Conservation (phyloP, 2,797 vertebrate genomes). For the Sebastes dallii region DNA sequence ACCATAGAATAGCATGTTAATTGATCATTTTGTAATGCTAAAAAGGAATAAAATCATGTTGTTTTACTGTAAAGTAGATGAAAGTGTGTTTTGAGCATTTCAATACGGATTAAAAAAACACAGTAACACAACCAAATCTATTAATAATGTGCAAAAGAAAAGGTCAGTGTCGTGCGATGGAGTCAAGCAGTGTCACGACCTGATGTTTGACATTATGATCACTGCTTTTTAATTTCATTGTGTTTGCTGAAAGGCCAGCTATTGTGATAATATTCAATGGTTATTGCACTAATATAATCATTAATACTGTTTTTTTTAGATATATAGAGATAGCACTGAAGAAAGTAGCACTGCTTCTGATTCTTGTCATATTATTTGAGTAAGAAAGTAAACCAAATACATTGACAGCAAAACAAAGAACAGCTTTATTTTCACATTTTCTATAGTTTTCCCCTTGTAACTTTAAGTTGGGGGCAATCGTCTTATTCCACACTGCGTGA, state of each 20-base stretch:
- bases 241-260: background rate
- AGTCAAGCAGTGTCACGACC: background rate
- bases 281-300: background rate
- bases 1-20: background rate
- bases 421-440: background rate
- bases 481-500: background rate
- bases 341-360: background rate
- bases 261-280: background rate
- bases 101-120: background rate
- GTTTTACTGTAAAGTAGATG: background rate
- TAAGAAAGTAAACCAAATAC: background rate
- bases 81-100: background rate
- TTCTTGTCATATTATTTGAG: background rate
- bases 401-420: background rate
- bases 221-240: background rate
- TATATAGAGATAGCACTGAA: background rate
- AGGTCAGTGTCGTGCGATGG: too few species aligned
- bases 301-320: background rate
- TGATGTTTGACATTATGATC: background rate
- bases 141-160: background rate
- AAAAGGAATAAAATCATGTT: background rate
- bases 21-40: background rate
- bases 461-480: background rate
- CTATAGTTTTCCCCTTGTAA: background rate
- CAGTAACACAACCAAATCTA: background rate